Evolutionary conservation across 37 sponge, comb jelly and placozoan species (phyloP).

Genomic region (Spongilla lacustris): DNA sequence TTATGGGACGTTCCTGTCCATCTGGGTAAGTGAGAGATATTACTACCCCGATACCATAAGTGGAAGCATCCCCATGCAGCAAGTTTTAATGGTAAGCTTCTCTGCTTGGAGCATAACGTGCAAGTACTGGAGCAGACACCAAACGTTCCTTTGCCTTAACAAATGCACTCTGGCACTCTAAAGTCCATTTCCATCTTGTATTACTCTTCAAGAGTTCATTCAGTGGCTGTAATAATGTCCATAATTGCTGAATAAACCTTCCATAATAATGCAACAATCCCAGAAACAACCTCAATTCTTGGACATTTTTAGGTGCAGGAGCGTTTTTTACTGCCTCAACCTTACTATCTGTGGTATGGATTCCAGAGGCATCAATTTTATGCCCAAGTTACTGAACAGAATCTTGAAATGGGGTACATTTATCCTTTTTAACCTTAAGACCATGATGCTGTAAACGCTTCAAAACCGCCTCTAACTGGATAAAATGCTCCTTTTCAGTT

Average conservation of each 20-base stretch:
- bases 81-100: constrained; percentile 12
- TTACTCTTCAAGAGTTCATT: constrained; percentile 13
- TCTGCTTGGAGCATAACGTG: constrained; percentile 41
- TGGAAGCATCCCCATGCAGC: constrained; percentile 45
- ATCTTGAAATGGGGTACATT: constrained; percentile 33
- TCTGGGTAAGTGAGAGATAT: constrained; percentile 50
- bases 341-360: constrained; percentile 24
- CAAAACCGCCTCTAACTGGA: constrained; percentile 18
- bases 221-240: constrained; percentile 37
- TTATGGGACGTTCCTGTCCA: constrained; percentile 43
- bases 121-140: constrained; percentile 10
- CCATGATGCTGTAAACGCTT: constrained; percentile 23
- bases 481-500: constrained; percentile 27
- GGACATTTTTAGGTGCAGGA: constrained; percentile 39
- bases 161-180: constrained; percentile 14
- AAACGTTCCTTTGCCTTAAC: constrained; percentile 23
- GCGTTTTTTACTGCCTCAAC: constrained; percentile 24
- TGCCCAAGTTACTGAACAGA: constrained; percentile 37
- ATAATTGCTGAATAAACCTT: constrained; percentile 33
- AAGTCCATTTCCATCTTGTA: constrained; percentile 32
- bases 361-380: constrained; percentile 27
- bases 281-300: constrained; percentile 40
- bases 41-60: constrained; percentile 62
- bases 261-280: constrained; percentile 57
- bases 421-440: constrained; percentile 22